Conservation (phyloP, 1,140 invertebrate species). For the Atta cephalotes region DNA sequence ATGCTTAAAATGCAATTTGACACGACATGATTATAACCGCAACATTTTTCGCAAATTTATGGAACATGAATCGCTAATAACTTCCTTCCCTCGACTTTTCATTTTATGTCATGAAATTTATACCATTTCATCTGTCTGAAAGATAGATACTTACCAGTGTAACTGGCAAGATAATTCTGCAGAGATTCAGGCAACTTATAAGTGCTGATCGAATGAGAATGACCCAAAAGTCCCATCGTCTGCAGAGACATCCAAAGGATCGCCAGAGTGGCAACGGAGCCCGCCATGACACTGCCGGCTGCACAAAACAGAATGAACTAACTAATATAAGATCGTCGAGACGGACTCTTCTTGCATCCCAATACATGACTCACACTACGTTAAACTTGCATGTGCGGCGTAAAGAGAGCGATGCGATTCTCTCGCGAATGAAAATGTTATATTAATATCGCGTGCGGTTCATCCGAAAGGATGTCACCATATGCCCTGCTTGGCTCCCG, state of each 20-base stretch:
- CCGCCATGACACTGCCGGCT: constrained; percentile 83
- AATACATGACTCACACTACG: constrained; percentile 32
- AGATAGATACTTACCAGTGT: constrained; percentile 52
- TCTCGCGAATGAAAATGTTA: constrained; percentile 40
- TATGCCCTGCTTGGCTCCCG: constrained; percentile 12
- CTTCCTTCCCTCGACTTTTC: not conserved
- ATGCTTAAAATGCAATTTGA: not conserved
- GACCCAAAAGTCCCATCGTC: constrained; percentile 80
- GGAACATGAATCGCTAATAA: not conserved
- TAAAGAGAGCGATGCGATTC: not conserved
- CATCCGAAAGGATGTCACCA: constrained; percentile 37
- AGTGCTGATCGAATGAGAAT: constrained; percentile 74
- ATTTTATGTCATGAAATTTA: not conserved
- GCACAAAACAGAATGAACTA: constrained; percentile 63
- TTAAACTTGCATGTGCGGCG: constrained; percentile 14
- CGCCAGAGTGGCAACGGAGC: constrained; percentile 81
- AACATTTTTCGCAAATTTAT: not conserved
- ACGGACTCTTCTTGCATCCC: not conserved
- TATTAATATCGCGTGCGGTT: constrained; percentile 31
- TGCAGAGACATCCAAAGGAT: constrained; percentile 81
- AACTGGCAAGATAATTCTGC: constrained; percentile 74
- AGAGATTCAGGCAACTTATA: constrained; percentile 75
- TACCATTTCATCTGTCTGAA: not conserved
- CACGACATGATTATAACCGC: not conserved
- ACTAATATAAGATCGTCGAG: constrained; percentile 17